These are phyloP conservation scores for Drosophila cognata DNA, from an alignment of 2,888 invertebrate species.

Conservation along the genomic window DNA sequence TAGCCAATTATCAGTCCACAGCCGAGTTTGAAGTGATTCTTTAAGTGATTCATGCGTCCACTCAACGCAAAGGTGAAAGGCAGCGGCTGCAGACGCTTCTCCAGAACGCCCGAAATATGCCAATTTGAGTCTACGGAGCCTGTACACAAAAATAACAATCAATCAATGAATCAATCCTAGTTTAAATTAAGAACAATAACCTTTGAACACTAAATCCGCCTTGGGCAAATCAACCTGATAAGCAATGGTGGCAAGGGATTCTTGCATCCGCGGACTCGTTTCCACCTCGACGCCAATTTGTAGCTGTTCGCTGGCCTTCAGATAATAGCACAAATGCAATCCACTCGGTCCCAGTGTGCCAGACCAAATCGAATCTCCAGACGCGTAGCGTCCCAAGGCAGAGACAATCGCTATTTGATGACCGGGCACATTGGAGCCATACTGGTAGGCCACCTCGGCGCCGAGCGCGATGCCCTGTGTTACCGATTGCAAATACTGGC, in stretches of 20 bases:
- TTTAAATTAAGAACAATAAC: constrained; percentile 85
- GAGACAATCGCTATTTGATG: constrained; percentile 95
- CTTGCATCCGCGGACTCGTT: constrained; percentile 95
- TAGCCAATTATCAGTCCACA: constrained; percentile 97
- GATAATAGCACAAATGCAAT: constrained; percentile 96
- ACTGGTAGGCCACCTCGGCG: constrained; percentile 97
- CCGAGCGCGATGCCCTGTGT: constrained; percentile 94
- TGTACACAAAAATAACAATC: constrained; percentile 82
- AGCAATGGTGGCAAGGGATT: constrained; percentile 95
- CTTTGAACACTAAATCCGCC: constrained; percentile 97
- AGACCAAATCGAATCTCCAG: constrained; percentile 88
- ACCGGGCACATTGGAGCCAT: constrained; percentile 94
- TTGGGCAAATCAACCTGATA: constrained; percentile 98
- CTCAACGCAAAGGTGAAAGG: constrained; percentile 97
- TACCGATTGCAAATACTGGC: constrained; percentile 94
- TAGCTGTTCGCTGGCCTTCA: constrained; percentile 95
- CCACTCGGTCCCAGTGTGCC: constrained; percentile 92
- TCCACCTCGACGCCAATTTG: constrained; percentile 97
- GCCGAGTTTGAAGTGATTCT: constrained; percentile 96
- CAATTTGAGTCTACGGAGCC: constrained; percentile 97
- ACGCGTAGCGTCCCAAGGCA: constrained; percentile 90
- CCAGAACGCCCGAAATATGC: constrained; percentile 96
- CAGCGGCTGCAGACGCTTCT: constrained; percentile 96
- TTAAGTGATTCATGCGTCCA: constrained; percentile 96
- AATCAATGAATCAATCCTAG: background rate